Evolutionary conservation across 2,888 invertebrate genomes (phyloP).

Genomic region (Melanophora roralis): DNA sequence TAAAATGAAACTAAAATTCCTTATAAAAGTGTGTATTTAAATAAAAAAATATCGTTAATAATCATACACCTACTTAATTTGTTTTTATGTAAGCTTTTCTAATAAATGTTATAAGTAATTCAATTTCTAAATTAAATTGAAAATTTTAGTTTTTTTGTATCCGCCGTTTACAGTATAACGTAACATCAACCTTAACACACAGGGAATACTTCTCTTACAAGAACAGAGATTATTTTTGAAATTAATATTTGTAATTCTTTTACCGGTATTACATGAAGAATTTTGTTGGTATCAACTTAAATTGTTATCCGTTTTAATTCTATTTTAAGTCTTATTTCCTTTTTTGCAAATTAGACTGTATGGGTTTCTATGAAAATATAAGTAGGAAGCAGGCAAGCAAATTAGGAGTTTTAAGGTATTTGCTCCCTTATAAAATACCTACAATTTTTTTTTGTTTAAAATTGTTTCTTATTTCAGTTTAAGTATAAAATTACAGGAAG

Average conservation of each 20-base stretch:
- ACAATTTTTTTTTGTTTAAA: not conserved
- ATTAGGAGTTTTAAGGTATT: not conserved
- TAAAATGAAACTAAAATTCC: too few species aligned
- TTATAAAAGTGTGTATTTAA: too few species aligned
- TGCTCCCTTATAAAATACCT: not conserved
- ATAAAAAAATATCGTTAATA: too few species aligned
- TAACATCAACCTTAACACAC: not conserved
- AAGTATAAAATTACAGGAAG: conserved; percentile 23
- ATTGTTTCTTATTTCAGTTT: not conserved
- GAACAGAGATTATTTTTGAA: conserved; percentile 4
- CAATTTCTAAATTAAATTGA: too few species aligned
- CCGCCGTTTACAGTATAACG: not conserved
- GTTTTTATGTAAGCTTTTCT: too few species aligned
- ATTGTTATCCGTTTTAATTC: conserved; percentile 53
- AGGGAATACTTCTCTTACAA: conserved; percentile 14
- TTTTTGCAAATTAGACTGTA: conserved; percentile 12
- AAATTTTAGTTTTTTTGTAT: too few species aligned
- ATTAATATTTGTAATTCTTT: conserved; percentile 45
- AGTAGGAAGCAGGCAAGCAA: not conserved
- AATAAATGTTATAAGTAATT: too few species aligned
- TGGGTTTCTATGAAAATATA: not conserved
- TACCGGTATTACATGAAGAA: conserved; percentile 46
- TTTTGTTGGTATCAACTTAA: conserved; percentile 53
- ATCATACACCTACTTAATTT: too few species aligned
- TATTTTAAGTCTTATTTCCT: conserved; percentile 33